Evolutionary conservation across 1,140 invertebrate species (phyloP).

Genomic region (Drosophila pseudoananassae): DNA sequence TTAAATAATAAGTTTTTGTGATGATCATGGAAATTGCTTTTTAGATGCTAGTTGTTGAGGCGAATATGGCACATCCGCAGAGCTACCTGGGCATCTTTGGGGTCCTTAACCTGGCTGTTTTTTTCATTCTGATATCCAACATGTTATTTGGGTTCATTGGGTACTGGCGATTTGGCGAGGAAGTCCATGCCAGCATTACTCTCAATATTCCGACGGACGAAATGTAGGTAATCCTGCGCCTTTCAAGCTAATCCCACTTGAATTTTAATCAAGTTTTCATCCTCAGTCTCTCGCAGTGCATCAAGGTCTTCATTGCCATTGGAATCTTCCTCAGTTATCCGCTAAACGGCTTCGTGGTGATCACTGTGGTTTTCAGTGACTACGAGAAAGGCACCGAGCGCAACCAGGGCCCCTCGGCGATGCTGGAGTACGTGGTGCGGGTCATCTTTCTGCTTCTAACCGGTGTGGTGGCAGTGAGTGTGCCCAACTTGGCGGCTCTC

Average conservation of each 20-base stretch:
- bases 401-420: not conserved
- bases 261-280: not conserved
- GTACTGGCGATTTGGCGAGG: conserved; percentile 62
- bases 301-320: conserved; percentile 49
- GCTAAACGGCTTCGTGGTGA: conserved; percentile 57
- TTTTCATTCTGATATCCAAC: conserved; percentile 59
- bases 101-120: conserved; percentile 57
- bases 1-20: not conserved
- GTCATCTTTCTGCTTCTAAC: conserved; percentile 47
- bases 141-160: conserved; percentile 63
- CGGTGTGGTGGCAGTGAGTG: conserved; percentile 57
- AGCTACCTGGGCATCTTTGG: conserved; percentile 57
- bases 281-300: conserved; percentile 51
- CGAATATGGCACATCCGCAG: conserved; percentile 55
- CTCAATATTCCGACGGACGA: conserved; percentile 56
- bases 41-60: conserved; percentile 69
- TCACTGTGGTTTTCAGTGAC: conserved; percentile 60
- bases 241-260: not conserved
- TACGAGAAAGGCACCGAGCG: not conserved
- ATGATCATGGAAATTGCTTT: not conserved
- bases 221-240: conserved; percentile 35
- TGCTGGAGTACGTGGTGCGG: conserved; percentile 37
- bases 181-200: conserved; percentile 59
- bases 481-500: conserved; percentile 62
- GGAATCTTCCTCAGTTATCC: conserved; percentile 68